Conservation (phyloP, 1,140 invertebrate species). For the Hormaphis cornu region DNA sequence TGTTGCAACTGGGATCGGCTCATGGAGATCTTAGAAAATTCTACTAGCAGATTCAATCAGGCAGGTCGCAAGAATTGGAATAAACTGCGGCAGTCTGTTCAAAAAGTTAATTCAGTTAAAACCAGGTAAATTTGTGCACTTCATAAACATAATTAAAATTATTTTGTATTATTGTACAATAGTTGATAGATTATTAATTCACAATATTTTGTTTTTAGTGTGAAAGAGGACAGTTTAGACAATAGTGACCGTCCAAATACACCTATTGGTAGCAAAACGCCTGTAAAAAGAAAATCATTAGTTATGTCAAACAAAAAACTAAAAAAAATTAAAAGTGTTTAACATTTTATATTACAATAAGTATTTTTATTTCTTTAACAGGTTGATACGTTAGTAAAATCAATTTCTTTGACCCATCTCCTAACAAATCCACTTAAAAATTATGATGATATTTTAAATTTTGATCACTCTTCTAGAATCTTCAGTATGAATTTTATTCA, state of each 20-base stretch:
- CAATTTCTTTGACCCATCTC: too few relatives aligned
- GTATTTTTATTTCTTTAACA: too few relatives aligned
- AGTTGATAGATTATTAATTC: background rate
- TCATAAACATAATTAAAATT: background rate
- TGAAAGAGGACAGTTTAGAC: background rate
- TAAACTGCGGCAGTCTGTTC: background rate
- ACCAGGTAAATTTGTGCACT: background rate
- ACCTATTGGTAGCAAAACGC: background rate
- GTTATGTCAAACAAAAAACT: constrained; percentile 22
- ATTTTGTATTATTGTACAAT: background rate
- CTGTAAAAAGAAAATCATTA: constrained; percentile 22
- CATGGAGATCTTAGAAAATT: background rate
- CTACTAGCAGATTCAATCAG: constrained; percentile 9
- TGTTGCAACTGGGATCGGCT: constrained; percentile 7
- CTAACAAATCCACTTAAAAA: too few relatives aligned
- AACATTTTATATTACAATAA: background rate
- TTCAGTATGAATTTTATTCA: too few relatives aligned
- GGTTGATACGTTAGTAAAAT: too few relatives aligned
- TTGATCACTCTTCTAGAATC: too few relatives aligned
- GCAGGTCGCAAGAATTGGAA: constrained; percentile 12
- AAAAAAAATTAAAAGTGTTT: constrained; percentile 29
- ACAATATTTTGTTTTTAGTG: background rate
- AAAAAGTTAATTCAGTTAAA: background rate
- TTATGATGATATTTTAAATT: too few relatives aligned
- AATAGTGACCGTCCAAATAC: background rate